These are phyloP conservation scores for Ciconia stormi DNA, from an alignment of 2,113 vertebrate species.

Conservation along the genomic window DNA sequence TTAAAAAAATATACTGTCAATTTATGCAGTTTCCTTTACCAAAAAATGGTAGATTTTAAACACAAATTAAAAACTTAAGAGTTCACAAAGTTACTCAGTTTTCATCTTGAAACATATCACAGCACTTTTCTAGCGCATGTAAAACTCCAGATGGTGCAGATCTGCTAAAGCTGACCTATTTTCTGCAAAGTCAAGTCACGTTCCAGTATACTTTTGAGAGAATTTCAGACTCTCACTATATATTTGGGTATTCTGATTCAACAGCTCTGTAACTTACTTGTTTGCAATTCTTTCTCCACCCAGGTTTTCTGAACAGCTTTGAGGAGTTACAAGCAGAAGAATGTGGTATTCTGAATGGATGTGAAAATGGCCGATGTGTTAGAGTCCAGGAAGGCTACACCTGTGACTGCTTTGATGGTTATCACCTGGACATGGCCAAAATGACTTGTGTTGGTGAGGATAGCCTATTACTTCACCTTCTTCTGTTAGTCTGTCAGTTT, in stretches of 20 bases:
- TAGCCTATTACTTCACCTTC: not conserved
- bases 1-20: not conserved
- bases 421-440: conserved; percentile 90
- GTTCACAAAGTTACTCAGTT: not conserved
- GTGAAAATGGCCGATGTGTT: conserved; percentile 96
- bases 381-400: conserved; percentile 96
- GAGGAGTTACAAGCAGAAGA: conserved; percentile 93
- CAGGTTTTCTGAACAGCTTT: conserved; percentile 81
- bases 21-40: not conserved
- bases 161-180: conserved; percentile 33
- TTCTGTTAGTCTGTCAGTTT: not conserved
- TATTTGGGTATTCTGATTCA: not conserved
- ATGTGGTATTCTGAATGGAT: conserved; percentile 94
- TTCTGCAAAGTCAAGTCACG: conserved; percentile 17
- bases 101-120: not conserved
- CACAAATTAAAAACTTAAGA: not conserved
- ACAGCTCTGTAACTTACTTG: not conserved
- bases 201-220: not conserved
- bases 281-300: not conserved
- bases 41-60: not conserved
- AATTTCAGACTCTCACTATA: not conserved
- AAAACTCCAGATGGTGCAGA: conserved; percentile 12
- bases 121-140: not conserved
- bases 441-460: conserved; percentile 94
- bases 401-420: conserved; percentile 97